phyloP scores from a whole-genome alignment of 2,113 vertebrate species.

The Peromyscus polionotus region DNA sequence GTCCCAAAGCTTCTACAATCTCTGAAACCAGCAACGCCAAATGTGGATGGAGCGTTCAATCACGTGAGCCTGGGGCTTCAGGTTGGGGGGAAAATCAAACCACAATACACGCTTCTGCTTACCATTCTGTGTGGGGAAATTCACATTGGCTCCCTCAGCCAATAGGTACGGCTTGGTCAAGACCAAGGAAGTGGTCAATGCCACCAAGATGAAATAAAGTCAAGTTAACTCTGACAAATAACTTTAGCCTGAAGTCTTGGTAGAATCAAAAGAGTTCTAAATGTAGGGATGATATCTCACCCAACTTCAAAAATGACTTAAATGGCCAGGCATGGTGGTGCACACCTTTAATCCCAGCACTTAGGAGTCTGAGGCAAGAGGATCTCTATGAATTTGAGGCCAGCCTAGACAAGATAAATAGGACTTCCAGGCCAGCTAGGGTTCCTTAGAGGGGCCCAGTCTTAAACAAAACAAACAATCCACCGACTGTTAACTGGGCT shows the following conservation, averaged over 20 bases:
- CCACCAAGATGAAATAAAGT: neutral
- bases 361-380: neutral
- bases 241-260: neutral
- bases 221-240: neutral
- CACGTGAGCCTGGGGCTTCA: too few relatives aligned
- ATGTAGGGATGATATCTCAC: neutral
- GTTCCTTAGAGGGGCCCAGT: neutral
- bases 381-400: neutral
- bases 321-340: neutral
- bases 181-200: neutral
- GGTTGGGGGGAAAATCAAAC: neutral
- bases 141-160: neutral
- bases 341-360: neutral
- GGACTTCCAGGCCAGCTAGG: neutral
- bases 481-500: neutral
- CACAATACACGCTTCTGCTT: neutral
- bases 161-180: neutral
- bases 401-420: neutral
- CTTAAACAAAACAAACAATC: neutral
- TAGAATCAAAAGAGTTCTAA: conserved; percentile 21
- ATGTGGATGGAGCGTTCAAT: accelerated
- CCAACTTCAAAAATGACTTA: neutral
- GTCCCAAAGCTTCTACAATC: neutral
- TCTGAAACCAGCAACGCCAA: neutral
- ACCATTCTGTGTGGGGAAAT: neutral